phyloP scores from a whole-genome alignment of 2,888 invertebrate species.

The Geophilus truncorum region DNA sequence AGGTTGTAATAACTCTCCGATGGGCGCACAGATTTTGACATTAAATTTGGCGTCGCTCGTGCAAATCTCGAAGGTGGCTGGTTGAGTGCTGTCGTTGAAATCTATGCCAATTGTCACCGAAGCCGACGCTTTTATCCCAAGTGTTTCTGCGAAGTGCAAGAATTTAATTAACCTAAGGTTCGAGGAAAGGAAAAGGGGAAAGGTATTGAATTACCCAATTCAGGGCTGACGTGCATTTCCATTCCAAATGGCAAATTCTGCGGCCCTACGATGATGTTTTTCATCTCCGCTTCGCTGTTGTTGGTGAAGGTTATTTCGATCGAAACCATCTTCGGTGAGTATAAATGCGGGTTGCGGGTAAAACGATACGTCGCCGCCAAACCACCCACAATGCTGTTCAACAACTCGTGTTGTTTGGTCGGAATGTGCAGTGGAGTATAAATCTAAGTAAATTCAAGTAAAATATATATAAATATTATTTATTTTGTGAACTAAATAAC shows the following conservation, averaged over 20 bases:
- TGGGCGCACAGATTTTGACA: conserved; percentile 64
- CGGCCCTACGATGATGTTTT: conserved; percentile 61
- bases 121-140: conserved; percentile 62
- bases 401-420: conserved; percentile 58
- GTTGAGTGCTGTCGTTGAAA: conserved; percentile 88
- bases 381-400: conserved; percentile 66
- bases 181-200: too few species aligned
- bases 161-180: neutral
- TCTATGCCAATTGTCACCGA: conserved; percentile 74
- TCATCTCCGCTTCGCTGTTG: conserved; percentile 60
- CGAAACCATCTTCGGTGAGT: conserved; percentile 73
- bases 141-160: conserved; percentile 39
- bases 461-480: neutral
- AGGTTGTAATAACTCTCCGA: conserved; percentile 82
- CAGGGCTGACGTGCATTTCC: conserved; percentile 68
- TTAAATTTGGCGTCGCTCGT: conserved; percentile 43
- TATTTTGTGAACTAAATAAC: neutral
- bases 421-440: conserved; percentile 58
- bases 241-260: conserved; percentile 65
- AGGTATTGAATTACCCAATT: conserved; percentile 52
- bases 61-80: conserved; percentile 72
- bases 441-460: conserved; percentile 16
- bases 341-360: conserved; percentile 73
- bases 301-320: conserved; percentile 76
- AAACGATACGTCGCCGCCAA: conserved; percentile 56